Conservation (phyloP, 2,797 vertebrate genomes). For the Momotus momota region DNA sequence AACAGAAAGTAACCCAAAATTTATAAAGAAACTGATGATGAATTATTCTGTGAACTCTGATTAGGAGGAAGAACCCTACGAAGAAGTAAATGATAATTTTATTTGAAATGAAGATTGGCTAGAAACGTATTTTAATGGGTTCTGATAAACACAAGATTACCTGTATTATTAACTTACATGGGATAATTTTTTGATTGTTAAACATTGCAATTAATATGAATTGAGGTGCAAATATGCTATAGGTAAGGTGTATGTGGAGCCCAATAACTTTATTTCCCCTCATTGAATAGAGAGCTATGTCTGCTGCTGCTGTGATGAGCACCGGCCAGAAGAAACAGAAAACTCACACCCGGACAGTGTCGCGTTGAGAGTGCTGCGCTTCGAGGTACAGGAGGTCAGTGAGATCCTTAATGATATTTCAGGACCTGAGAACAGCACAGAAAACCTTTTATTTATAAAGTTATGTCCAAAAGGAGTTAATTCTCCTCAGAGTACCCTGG, state of each 20-base stretch:
- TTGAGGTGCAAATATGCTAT: not conserved
- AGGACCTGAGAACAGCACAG: not conserved
- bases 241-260: not conserved
- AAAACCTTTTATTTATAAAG: not conserved
- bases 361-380: accelerated
- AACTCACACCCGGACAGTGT: not conserved
- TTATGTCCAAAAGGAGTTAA: not conserved
- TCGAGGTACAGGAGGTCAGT: not conserved
- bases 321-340: not conserved
- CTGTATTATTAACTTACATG: not conserved
- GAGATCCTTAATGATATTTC: not conserved
- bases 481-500: not conserved
- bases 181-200: not conserved
- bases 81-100: not conserved
- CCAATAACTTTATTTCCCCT: not conserved
- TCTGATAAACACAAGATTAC: not conserved
- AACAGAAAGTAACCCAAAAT: not conserved
- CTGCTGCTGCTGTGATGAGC: not conserved
- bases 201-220: not conserved
- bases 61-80: not conserved
- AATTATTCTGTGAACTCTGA: not conserved
- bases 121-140: not conserved
- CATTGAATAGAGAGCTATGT: accelerated
- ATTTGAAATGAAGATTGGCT: not conserved
- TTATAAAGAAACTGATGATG: not conserved